A percentile compares a stretch with the other conserved stretches of the same genome.
Conservation (phyloP, 2,888 invertebrate genomes). For the Cheilosia vulpina region DNA sequence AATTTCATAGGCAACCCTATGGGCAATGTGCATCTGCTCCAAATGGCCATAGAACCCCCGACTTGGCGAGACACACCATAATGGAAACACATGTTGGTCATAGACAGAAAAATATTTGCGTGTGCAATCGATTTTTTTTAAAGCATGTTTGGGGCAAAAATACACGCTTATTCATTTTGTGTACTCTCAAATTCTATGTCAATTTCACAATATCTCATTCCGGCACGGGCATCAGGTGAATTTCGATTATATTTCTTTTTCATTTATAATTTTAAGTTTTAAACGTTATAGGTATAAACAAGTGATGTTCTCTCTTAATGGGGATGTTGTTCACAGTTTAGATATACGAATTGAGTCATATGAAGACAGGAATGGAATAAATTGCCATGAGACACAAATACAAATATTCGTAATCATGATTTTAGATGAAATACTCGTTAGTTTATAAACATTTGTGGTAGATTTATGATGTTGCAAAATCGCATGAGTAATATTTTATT, state of each 20-base stretch:
- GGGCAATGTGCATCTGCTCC: conserved; percentile 41
- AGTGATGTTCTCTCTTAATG: conserved; percentile 32
- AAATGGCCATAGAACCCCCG: conserved; percentile 33
- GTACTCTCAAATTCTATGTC: conserved; percentile 35
- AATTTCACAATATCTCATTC: conserved; percentile 59
- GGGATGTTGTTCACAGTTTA: conserved; percentile 32
- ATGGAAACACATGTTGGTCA: conserved; percentile 22
- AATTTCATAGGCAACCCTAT: conserved; percentile 24
- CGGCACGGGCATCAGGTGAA: conserved; percentile 50
- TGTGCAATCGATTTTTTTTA: neutral
- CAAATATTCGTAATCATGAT: conserved; percentile 34
- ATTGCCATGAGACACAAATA: conserved; percentile 22
- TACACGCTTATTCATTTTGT: conserved; percentile 40
- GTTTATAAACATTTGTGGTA: conserved; percentile 17
- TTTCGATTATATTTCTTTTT: conserved; percentile 5
- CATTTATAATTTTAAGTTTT: conserved; percentile 14
- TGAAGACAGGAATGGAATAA: conserved; percentile 24
- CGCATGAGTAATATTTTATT: conserved; percentile 26
- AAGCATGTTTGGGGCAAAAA: conserved; percentile 31
- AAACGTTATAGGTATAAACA: neutral
- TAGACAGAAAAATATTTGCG: conserved; percentile 15
- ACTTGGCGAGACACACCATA: conserved; percentile 6
- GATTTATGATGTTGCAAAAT: conserved; percentile 8
- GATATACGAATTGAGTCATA: conserved; percentile 51
- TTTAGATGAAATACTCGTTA: conserved; percentile 29